phyloP scores from a whole-genome alignment of 2,797 vertebrate species.

The Leuciscus waleckii region DNA sequence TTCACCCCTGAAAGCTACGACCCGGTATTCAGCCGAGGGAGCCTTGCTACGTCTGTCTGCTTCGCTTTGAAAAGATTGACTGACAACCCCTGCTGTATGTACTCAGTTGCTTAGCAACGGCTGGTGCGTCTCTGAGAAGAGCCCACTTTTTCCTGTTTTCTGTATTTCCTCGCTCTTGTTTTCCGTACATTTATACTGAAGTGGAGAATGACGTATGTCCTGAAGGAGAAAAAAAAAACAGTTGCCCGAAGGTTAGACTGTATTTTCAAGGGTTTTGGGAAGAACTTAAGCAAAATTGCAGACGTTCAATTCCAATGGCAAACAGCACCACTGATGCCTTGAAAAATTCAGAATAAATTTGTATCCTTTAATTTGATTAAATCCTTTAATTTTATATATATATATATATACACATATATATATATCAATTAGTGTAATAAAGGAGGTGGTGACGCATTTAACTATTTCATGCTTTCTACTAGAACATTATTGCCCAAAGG shows the following conservation, averaged over 20 bases:
- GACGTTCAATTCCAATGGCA: constrained; percentile 26
- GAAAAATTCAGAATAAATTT: neutral
- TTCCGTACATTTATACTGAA: constrained; percentile 57
- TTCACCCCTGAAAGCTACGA: constrained; percentile 43
- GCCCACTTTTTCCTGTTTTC: constrained; percentile 35
- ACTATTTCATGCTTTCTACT: constrained; percentile 45
- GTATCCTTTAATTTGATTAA: neutral
- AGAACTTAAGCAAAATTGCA: constrained; percentile 21
- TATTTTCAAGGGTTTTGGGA: constrained; percentile 12
- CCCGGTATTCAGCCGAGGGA: constrained; percentile 16
- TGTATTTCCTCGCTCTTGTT: constrained; percentile 61
- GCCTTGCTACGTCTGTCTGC: constrained; percentile 26
- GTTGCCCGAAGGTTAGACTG: neutral
- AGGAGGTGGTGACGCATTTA: constrained; percentile 43
- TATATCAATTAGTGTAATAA: constrained; percentile 7
- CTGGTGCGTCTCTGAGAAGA: constrained; percentile 66
- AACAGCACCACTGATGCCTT: constrained; percentile 4
- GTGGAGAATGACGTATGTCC: constrained; percentile 7
- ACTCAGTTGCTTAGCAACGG: constrained; percentile 72
- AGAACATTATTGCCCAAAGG: constrained; percentile 75
- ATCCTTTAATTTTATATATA: neutral
- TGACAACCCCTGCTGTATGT: constrained; percentile 54
- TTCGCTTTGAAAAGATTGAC: constrained; percentile 31
- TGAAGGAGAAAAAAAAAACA: constrained; percentile 3
- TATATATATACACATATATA: neutral